Percentiles rank a stretch among this genome's conserved stretches.
Conservation (phyloP, 2,797 vertebrate species). For the Xyrichtys novacula region DNA sequence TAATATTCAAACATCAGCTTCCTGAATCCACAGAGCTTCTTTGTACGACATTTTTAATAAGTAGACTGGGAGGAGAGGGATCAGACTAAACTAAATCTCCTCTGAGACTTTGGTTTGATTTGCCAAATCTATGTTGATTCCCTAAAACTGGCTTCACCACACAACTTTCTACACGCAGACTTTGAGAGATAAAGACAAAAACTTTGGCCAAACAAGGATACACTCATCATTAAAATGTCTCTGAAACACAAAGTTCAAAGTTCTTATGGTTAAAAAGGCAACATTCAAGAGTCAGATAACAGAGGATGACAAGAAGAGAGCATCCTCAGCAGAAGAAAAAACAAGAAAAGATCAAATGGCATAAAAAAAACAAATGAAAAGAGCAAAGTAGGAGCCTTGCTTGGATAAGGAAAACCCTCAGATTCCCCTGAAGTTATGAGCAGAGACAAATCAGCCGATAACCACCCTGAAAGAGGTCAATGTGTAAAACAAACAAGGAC, state of each 20-base stretch:
- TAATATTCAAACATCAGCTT: slow-evolving; percentile 86
- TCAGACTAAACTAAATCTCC: slow-evolving; percentile 75
- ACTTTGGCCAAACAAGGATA: slow-evolving; percentile 74
- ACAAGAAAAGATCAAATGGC: too few species aligned
- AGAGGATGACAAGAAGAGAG: slow-evolving; percentile 72
- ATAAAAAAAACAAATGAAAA: slow-evolving; percentile 38
- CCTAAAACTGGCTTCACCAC: slow-evolving; percentile 72
- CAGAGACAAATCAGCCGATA: slow-evolving; percentile 27
- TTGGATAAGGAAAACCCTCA: slow-evolving; percentile 64
- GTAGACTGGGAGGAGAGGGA: slow-evolving; percentile 57
- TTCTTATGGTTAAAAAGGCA: slow-evolving; percentile 61
- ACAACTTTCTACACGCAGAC: slow-evolving; percentile 74
- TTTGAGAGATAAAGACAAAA: slow-evolving; percentile 76
- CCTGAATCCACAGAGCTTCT: slow-evolving; percentile 87
- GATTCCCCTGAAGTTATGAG: slow-evolving; percentile 64
- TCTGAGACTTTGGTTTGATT: slow-evolving; percentile 88
- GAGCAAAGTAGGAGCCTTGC: background rate
- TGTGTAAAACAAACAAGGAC: slow-evolving; percentile 62
- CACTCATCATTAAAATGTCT: slow-evolving; percentile 12
- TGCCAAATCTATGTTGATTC: slow-evolving; percentile 32
- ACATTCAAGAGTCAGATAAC: too few species aligned
- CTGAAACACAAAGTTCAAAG: slow-evolving; percentile 31
- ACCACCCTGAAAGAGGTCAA: slow-evolving; percentile 27
- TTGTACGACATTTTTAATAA: slow-evolving; percentile 80
- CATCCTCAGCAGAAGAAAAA: background rate